A percentile compares a stretch with the other conserved stretches of the same genome.
Conservation (phyloP, 2,797 vertebrate genomes). For the Yasuhikotakia modesta region DNA sequence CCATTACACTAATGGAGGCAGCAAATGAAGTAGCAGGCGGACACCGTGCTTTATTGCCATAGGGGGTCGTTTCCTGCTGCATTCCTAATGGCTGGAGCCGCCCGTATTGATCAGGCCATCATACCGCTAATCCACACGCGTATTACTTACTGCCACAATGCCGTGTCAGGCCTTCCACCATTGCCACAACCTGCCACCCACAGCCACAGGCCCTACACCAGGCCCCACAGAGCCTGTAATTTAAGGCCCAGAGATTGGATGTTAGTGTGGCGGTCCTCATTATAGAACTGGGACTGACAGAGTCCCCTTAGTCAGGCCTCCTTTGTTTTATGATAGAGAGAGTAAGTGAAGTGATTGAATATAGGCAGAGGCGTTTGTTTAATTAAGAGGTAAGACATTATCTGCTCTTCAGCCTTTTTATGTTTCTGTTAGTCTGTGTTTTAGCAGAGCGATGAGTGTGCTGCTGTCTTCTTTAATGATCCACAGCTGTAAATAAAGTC, state of each 20-base stretch:
- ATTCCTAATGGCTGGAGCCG: constrained; percentile 92
- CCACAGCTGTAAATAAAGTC: constrained; percentile 83
- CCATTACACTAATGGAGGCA: constrained; percentile 97
- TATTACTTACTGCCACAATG: constrained; percentile 90
- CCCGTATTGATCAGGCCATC: constrained; percentile 98
- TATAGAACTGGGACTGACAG: constrained; percentile 67
- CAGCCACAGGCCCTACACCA: constrained; percentile 55
- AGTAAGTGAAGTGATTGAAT: constrained; percentile 69
- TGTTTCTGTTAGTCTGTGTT: constrained; percentile 76
- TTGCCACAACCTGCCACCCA: constrained; percentile 59
- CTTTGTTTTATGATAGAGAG: constrained; percentile 69
- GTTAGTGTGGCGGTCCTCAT: constrained; percentile 76
- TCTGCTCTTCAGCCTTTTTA: constrained; percentile 80
- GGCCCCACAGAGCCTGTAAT: constrained; percentile 74
- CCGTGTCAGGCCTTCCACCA: constrained; percentile 67
- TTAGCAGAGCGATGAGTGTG: constrained; percentile 69
- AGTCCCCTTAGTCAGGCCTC: constrained; percentile 69
- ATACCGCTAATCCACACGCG: constrained; percentile 96
- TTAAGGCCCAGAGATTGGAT: constrained; percentile 79
- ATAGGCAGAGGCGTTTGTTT: constrained; percentile 86
- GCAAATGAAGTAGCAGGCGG: constrained; percentile 98
- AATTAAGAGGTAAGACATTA: constrained; percentile 87
- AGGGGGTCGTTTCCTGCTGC: constrained; percentile 95
- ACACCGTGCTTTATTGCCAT: constrained; percentile 95
- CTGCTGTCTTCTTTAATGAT: constrained; percentile 73